phyloP scores from a whole-genome alignment of 1,140 invertebrate species.

The Hylaeus anthracinus region DNA sequence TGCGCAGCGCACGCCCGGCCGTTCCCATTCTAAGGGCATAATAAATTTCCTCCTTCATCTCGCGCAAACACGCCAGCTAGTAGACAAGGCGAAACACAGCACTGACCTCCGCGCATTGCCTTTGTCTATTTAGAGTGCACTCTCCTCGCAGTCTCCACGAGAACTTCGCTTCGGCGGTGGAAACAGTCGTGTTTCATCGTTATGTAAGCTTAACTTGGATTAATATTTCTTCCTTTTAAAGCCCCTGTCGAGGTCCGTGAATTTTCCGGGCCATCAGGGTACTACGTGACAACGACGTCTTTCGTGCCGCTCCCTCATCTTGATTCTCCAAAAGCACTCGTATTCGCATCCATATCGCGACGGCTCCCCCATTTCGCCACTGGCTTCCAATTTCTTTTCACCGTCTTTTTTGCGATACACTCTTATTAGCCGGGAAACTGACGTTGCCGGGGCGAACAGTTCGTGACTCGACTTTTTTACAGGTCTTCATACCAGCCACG shows the following conservation, averaged over 20 bases:
- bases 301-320: constrained; percentile 14
- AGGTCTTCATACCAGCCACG: neutral
- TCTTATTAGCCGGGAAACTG: constrained; percentile 34
- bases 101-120: constrained; percentile 1
- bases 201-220: constrained; percentile 51
- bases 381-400: constrained; percentile 22
- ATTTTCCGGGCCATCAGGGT: constrained; percentile 36
- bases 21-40: constrained; percentile 6
- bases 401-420: constrained; percentile 15
- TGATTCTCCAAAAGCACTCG: constrained; percentile 28
- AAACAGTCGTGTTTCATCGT: constrained; percentile 53
- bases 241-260: constrained; percentile 27
- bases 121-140: constrained; percentile 37
- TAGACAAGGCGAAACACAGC: constrained; percentile 26
- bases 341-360: constrained; percentile 30
- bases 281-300: constrained; percentile 42
- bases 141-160: constrained; percentile 17
- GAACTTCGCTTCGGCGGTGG: constrained; percentile 24
- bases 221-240: constrained; percentile 58
- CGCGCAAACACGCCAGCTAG: neutral
- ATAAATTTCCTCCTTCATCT: constrained; percentile 15
- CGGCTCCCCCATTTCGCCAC: constrained; percentile 2
- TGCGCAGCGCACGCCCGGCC: neutral
- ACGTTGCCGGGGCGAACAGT: constrained; percentile 14
- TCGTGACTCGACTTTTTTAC: constrained; percentile 31